Conservation (phyloP, 2,888 invertebrate species). For the Netelia inedita region DNA sequence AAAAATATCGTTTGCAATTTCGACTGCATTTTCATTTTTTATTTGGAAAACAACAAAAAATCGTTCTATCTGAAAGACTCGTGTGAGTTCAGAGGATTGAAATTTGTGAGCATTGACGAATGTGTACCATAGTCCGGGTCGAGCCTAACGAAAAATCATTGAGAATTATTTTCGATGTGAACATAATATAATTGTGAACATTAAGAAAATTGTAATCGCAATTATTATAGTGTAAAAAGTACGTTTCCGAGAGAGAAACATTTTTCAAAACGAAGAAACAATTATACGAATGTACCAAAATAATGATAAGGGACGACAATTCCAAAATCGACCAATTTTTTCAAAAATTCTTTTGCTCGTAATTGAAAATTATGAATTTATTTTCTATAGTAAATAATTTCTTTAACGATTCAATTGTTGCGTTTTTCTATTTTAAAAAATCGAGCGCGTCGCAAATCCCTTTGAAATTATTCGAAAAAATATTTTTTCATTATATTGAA, state of each 20-base stretch:
- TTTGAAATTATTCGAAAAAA: no score
- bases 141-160: background rate
- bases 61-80: background rate
- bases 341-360: no score
- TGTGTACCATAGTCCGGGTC: background rate
- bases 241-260: background rate
- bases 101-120: background rate
- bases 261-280: background rate
- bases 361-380: no score
- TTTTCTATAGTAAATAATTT: no score
- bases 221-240: background rate
- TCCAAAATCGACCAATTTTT: no score
- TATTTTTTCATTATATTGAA: no score
- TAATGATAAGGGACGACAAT: background rate
- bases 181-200: background rate
- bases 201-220: background rate
- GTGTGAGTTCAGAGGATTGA: background rate
- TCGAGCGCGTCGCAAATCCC: no score
- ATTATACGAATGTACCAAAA: background rate
- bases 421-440: no score
- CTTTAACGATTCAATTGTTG: no score
- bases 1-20: conserved; percentile 6
- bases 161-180: background rate
- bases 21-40: conserved; percentile 11
- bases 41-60: background rate